Evolutionary conservation across 2,888 invertebrate species (phyloP), one percentile per base, ranked within the genome.

Genomic region (Ectobius pallidus): DNA sequence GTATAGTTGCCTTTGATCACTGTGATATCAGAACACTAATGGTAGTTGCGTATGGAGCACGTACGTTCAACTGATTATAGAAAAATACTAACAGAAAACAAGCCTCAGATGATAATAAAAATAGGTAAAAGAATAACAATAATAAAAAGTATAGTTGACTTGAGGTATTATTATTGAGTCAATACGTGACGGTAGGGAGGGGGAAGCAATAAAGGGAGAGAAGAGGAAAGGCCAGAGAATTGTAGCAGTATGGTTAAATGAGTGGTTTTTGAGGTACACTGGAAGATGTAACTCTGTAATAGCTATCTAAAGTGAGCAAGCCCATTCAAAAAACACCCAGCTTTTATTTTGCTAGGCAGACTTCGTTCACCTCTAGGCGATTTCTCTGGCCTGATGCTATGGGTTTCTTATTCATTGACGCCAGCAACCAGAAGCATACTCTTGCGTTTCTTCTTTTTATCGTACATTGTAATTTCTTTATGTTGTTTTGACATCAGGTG

Each of bases 171-270:
- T 58, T 58, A 58, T 58, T 58, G 58, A 25, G 27, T n/a, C 58
- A 52, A 52, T 52, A 52, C 52, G 52, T 52, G 52, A 52, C 25
- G 3, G 18, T 25, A 1, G 7, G 9, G 9, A n/a, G n/a, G n/a
- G n/a, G n/a, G n/a, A n/a, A n/a, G n/a, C 25, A 52, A 52, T 52
- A 52, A 52, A 52, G 25, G 3, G 52, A 52, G 52, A 22, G 4
- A 18, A 20, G 46, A 18, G 46, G 20, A 46, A n/a, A n/a, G n/a
- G n/a, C n/a, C 18, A 20, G n/a, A 58, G 25, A 32, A 6, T 58
- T 16, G 58, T 58, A 58, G 30, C 58, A 58, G 30, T 58, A 58
- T 16, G 32, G 58, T n/a, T 58, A 58, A 58, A 58, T 58, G 27
- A 58, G 58, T 58, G 58, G 58, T 58, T 58, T 58, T 25, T 14